Percentiles rank a stretch among this genome's conserved stretches.
These are phyloP conservation scores for Amblyraja radiata DNA, from an alignment of 2,797 vertebrate genomes.

Conservation along the genomic window DNA sequence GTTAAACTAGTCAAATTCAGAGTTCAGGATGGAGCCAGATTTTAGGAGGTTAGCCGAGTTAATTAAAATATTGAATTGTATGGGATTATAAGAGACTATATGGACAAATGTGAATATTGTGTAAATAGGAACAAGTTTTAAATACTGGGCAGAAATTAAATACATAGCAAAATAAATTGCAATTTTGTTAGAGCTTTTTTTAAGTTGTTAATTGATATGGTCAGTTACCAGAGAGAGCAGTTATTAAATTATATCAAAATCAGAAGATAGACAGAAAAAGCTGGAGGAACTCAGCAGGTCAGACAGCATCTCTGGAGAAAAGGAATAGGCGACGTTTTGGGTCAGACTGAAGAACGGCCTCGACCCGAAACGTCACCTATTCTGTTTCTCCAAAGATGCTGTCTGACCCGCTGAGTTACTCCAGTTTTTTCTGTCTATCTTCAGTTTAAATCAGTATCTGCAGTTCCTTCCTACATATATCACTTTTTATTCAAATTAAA, in stretches of 20 bases:
- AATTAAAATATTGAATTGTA: neutral
- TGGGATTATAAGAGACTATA: neutral
- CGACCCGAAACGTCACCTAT: too few species aligned
- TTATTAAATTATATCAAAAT: neutral
- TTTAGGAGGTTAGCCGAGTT: too few species aligned
- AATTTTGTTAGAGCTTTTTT: neutral
- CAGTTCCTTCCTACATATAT: neutral
- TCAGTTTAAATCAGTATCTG: too few species aligned
- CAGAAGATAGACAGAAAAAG: neutral
- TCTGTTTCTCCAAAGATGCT: too few species aligned
- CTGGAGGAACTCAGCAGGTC: too few species aligned
- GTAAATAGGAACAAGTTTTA: neutral
- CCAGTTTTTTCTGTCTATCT: too few species aligned
- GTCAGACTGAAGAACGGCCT: too few species aligned
- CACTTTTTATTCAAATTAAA: neutral
- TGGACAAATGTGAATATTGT: neutral
- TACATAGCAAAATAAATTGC: neutral
- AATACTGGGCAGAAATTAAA: neutral
- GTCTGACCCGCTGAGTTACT: too few species aligned
- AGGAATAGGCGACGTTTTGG: too few species aligned
- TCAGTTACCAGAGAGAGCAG: neutral
- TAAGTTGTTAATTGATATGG: neutral
- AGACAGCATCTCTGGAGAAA: too few species aligned
- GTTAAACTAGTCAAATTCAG: slow-evolving; percentile 1
- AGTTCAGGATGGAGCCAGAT: neutral